Evolutionary conservation across 1,140 invertebrate genomes (phyloP).

Genomic region (Scaptomyza hsui): DNA sequence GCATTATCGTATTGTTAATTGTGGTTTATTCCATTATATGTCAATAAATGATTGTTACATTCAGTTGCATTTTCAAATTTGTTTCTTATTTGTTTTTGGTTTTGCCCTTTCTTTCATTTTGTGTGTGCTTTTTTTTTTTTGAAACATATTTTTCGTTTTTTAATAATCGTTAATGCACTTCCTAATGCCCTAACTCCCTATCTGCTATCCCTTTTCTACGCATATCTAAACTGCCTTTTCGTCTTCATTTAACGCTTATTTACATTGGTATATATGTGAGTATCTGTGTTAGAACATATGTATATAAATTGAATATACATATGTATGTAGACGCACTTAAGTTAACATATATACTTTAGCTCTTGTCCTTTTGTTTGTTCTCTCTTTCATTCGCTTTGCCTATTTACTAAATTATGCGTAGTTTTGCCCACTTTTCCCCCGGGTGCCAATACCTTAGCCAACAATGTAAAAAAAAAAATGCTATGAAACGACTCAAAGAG

Average conservation of each 20-base stretch:
- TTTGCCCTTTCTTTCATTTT: conserved; percentile 1
- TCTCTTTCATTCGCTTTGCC: background rate
- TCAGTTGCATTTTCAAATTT: conserved; percentile 48
- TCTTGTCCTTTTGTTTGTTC: background rate
- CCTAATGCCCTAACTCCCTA: background rate
- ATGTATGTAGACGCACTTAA: conserved; percentile 1
- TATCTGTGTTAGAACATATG: conserved; percentile 14
- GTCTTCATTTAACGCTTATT: conserved; percentile 42
- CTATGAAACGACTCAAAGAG: conserved; percentile 17
- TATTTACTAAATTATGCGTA: conserved; percentile 72
- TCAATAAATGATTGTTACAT: conserved; percentile 79
- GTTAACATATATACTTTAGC: conserved; percentile 1
- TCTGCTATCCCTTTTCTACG: conserved; percentile 16
- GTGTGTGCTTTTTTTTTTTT: background rate
- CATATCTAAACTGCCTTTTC: conserved; percentile 31
- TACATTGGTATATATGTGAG: conserved; percentile 34
- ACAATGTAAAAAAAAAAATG: conserved; percentile 25
- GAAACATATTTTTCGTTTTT: background rate
- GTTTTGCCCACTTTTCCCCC: conserved; percentile 75
- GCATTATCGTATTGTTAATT: conserved; percentile 25
- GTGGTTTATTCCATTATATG: conserved; percentile 66
- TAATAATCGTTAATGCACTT: background rate
- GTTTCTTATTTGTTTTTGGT: background rate
- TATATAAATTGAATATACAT: conserved; percentile 14
- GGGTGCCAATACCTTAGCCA: conserved; percentile 36